These are phyloP conservation scores for Drosophila tani DNA, from an alignment of 1,140 invertebrate species.

Conservation along the genomic window DNA sequence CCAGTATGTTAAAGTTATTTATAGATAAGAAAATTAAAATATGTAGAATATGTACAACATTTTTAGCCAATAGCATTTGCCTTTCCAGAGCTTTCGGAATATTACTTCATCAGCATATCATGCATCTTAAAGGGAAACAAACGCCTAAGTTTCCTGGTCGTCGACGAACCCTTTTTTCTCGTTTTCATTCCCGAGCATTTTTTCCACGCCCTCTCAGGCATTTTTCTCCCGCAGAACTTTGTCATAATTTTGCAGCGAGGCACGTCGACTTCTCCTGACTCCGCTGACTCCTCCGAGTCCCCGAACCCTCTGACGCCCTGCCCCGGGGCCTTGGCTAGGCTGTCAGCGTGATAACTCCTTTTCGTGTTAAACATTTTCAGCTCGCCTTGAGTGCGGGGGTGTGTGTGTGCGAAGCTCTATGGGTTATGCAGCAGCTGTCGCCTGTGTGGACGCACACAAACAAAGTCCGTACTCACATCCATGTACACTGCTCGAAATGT, in stretches of 20 bases:
- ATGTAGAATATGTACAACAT: background rate
- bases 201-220: slow-evolving; percentile 38
- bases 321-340: slow-evolving; percentile 46
- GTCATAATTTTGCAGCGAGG: slow-evolving; percentile 68
- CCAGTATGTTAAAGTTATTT: background rate
- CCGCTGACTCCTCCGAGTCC: slow-evolving; percentile 2
- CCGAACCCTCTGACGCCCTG: slow-evolving; percentile 14
- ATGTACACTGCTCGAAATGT: slow-evolving; percentile 35
- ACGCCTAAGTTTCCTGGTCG: background rate
- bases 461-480: slow-evolving; percentile 20
- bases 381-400: slow-evolving; percentile 54
- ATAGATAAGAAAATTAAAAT: background rate
- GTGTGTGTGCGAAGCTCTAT: slow-evolving; percentile 40
- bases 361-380: slow-evolving; percentile 81
- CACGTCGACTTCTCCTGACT: slow-evolving; percentile 48
- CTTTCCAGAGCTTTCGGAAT: background rate
- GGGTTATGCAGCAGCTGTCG: slow-evolving; percentile 77
- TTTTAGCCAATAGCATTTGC: background rate
- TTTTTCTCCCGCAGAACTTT: slow-evolving; percentile 73
- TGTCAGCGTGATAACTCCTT: slow-evolving; percentile 81
- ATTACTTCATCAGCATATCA: slow-evolving; percentile 20
- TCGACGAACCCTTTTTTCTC: slow-evolving; percentile 20
- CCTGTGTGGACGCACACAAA: slow-evolving; percentile 51
- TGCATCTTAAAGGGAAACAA: slow-evolving; percentile 25
- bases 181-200: slow-evolving; percentile 30